Conservation (phyloP, 2,888 invertebrate species). For the Augochlorella aurata region DNA sequence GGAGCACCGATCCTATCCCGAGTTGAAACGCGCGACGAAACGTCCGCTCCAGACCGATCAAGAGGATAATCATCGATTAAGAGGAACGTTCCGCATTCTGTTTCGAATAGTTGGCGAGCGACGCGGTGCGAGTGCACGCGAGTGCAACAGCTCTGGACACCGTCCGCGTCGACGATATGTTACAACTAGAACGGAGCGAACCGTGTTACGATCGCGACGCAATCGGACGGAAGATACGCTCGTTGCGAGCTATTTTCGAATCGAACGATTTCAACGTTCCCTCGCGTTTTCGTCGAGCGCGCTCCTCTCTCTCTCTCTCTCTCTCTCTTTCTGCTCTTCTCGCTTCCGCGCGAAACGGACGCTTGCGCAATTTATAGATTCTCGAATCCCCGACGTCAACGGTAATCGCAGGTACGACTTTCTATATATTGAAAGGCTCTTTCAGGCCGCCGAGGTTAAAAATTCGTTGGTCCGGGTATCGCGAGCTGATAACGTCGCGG, state of each 20-base stretch:
- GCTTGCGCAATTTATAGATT: too few species aligned
- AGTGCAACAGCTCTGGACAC: not conserved
- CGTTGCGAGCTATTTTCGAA: not conserved
- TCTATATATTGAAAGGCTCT: too few species aligned
- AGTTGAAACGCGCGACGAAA: not conserved
- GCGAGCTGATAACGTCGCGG: conserved; percentile 32
- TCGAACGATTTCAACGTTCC: not conserved
- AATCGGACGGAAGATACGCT: not conserved
- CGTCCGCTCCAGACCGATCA: too few species aligned
- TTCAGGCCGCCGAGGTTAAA: too few species aligned
- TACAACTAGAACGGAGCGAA: not conserved
- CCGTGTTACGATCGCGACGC: not conserved
- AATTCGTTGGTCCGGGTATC: conserved; percentile 1
- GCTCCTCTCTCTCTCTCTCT: not conserved
- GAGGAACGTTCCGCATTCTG: not conserved
- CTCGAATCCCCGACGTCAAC: too few species aligned
- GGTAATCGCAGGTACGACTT: too few species aligned
- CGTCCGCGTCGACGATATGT: conserved; percentile 13
- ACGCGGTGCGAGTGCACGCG: not conserved
- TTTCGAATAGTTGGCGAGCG: not conserved
- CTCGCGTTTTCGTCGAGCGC: not conserved
- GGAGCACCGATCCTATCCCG: not conserved
- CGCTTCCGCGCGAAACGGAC: too few species aligned
- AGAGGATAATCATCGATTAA: not conserved
- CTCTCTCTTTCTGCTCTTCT: too few species aligned